phyloP scores from a whole-genome alignment of 1,140 invertebrate species.

The Oncopodura yosiiana region DNA sequence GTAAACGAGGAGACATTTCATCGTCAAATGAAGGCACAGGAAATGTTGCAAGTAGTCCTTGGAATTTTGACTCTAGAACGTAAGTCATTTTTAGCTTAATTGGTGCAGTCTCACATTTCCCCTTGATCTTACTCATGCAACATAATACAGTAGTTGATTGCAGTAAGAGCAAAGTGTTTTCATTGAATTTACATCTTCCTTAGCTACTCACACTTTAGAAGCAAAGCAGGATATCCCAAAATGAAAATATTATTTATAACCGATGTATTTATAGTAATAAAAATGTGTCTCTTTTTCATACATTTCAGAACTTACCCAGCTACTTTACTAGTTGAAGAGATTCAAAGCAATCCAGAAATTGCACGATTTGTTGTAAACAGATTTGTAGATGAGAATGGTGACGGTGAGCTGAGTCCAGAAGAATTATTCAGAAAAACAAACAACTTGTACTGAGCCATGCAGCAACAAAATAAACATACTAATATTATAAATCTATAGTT shows the following conservation, averaged over 20 bases:
- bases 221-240: not conserved
- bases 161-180: too few relatives aligned
- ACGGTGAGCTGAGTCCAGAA: conserved; percentile 38
- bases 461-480: not conserved
- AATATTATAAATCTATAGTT: not conserved
- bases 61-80: not conserved
- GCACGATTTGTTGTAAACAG: conserved; percentile 47
- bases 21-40: not conserved
- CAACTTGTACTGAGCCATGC: too few relatives aligned
- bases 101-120: too few relatives aligned
- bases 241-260: not conserved
- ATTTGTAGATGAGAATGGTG: conserved; percentile 50
- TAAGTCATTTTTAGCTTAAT: too few relatives aligned
- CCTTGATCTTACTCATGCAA: too few relatives aligned
- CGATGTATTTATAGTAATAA: not conserved
- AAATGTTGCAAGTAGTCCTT: not conserved
- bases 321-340: conserved; percentile 49
- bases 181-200: too few relatives aligned
- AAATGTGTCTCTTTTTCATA: too few relatives aligned
- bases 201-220: too few relatives aligned
- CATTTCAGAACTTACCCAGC: conserved; percentile 40
- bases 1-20: conserved; percentile 13
- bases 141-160: too few relatives aligned
- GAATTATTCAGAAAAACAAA: conserved; percentile 20
- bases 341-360: conserved; percentile 48